phyloP scores from a whole-genome alignment of 2,797 vertebrate species.

The Trachurus trachurus region DNA sequence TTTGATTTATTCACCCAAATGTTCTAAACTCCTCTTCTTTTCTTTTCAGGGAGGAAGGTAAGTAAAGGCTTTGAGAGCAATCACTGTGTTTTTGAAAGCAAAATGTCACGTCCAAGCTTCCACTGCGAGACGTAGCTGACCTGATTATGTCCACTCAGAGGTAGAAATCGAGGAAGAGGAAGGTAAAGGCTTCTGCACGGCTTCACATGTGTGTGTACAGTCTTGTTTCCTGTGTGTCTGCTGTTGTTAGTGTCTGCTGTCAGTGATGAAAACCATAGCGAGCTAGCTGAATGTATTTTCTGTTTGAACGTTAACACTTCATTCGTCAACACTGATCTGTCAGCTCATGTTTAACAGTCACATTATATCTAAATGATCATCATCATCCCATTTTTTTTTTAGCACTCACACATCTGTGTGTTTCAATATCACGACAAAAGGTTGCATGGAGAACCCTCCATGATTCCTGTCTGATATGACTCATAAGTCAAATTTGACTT shows the following conservation, averaged over 20 bases:
- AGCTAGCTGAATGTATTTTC: constrained; percentile 26
- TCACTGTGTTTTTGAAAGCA: constrained; percentile 21
- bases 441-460: constrained; percentile 5
- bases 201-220: constrained; percentile 28
- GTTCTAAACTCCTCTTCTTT: constrained; percentile 11
- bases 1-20: constrained; percentile 6
- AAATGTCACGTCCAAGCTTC: constrained; percentile 38
- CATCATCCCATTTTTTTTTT: constrained; percentile 36
- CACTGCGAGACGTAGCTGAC: constrained; percentile 50
- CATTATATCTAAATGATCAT: constrained; percentile 19
- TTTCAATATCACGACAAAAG: constrained; percentile 57
- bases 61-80: constrained; percentile 29
- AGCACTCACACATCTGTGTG: background rate
- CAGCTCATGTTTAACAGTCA: constrained; percentile 14
- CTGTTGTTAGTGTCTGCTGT: constrained; percentile 41
- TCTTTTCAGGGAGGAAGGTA: constrained; percentile 67
- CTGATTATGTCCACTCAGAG: constrained; percentile 73
- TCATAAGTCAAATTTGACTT: constrained; percentile 18
- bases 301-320: constrained; percentile 32
- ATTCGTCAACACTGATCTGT: constrained; percentile 38
- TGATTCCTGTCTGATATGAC: background rate
- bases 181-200: constrained; percentile 57
- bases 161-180: constrained; percentile 54
- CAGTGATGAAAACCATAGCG: constrained; percentile 41
- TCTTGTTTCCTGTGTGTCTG: constrained; percentile 48